phyloP scores from a whole-genome alignment of 2,113 vertebrate genomes.

The Barnardius zonarius region DNA sequence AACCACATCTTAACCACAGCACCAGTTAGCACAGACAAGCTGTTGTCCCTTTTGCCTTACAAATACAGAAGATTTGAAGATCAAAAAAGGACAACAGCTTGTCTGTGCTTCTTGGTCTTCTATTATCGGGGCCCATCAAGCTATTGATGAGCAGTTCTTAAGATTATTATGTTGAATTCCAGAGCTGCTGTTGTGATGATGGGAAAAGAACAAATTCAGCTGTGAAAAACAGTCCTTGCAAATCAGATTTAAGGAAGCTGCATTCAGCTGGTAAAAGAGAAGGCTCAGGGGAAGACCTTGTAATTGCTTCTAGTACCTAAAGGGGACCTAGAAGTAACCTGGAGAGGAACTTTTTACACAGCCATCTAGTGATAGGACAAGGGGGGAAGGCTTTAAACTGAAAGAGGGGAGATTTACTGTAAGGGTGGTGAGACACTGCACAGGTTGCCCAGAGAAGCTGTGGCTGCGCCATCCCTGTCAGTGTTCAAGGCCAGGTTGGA shows the following conservation, averaged over 20 bases:
- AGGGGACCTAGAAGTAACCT: neutral
- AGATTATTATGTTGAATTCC: neutral
- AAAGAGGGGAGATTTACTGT: neutral
- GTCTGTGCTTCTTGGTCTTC: neutral
- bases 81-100: neutral
- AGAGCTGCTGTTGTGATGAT: neutral
- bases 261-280: neutral
- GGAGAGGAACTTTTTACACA: neutral
- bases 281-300: neutral
- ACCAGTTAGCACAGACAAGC: neutral
- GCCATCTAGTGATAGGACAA: neutral
- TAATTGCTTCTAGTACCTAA: neutral
- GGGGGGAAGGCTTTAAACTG: neutral
- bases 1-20: neutral
- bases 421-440: neutral
- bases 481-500: neutral
- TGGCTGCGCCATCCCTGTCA: neutral
- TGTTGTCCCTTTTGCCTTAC: neutral
- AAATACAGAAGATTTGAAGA: neutral
- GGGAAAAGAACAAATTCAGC: neutral
- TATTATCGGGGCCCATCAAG: accelerated
- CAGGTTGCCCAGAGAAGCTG: neutral
- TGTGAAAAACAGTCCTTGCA: neutral
- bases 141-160: neutral
- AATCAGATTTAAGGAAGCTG: neutral